phyloP scores from a whole-genome alignment of 2,113 vertebrate genomes.

The Micromys minutus region DNA sequence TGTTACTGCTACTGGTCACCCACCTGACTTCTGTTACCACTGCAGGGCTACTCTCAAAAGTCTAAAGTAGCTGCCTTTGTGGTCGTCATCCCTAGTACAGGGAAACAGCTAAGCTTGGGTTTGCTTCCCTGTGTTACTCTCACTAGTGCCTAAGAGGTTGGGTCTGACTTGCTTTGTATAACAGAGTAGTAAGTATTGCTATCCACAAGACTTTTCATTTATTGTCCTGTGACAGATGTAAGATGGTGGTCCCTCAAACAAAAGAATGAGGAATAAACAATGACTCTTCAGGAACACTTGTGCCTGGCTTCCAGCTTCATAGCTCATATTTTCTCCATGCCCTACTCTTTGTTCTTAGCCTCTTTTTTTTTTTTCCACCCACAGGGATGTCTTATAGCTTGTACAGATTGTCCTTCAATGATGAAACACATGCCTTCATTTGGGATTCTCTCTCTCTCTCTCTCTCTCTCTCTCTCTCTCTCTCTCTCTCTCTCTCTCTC shows the following conservation, averaged over 20 bases:
- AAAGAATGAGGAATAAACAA: neutral
- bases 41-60: neutral
- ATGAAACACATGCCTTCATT: neutral
- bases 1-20: neutral
- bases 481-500: accelerated
- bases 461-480: too few species aligned
- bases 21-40: neutral
- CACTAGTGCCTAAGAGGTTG: neutral
- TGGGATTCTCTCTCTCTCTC: neutral
- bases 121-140: neutral
- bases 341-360: neutral
- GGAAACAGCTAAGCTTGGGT: neutral
- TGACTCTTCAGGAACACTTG: neutral
- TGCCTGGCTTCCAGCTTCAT: neutral
- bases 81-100: neutral
- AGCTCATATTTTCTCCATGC: accelerated
- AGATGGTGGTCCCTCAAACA: neutral
- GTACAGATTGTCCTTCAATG: neutral
- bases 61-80: neutral
- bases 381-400: neutral
- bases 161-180: neutral
- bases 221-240: neutral
- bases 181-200: neutral
- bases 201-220: neutral
- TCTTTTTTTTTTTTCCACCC: neutral